Conservation (phyloP, 2,113 vertebrate genomes). For the Petaurus breviceps region DNA sequence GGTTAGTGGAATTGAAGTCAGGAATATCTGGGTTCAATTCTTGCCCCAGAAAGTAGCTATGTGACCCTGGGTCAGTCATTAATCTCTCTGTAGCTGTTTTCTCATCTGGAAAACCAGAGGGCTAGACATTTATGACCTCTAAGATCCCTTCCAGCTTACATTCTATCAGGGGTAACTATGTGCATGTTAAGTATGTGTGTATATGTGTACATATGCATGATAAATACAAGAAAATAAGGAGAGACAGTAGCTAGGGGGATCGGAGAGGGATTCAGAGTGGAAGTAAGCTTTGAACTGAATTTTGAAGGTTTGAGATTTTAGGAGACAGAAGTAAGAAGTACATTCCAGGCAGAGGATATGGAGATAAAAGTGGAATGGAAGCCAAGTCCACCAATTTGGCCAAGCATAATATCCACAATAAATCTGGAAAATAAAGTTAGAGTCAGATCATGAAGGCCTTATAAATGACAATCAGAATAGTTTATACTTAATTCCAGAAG, state of each 20-base stretch:
- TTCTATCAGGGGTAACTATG: background rate
- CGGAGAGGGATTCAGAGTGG: background rate
- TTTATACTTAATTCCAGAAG: background rate
- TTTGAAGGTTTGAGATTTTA: background rate
- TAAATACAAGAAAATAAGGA: background rate
- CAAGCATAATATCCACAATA: background rate
- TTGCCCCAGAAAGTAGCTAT: no score
- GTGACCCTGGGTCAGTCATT: no score
- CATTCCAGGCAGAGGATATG: background rate
- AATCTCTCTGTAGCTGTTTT: no score
- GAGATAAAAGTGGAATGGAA: background rate
- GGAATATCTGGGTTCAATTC: no score
- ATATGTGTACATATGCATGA: background rate
- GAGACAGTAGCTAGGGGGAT: background rate
- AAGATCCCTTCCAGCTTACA: background rate
- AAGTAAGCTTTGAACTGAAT: background rate
- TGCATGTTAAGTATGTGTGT: background rate
- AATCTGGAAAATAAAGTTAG: background rate
- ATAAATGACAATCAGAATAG: background rate
- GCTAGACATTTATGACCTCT: no score
- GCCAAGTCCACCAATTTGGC: background rate
- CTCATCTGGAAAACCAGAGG: no score
- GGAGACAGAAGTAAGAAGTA: background rate
- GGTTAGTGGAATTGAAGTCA: no score
- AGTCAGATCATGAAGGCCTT: background rate